Evolutionary conservation across 35 echinoderm and acorn worm genomes (phyloP).

Genomic region (Patiria miniata): DNA sequence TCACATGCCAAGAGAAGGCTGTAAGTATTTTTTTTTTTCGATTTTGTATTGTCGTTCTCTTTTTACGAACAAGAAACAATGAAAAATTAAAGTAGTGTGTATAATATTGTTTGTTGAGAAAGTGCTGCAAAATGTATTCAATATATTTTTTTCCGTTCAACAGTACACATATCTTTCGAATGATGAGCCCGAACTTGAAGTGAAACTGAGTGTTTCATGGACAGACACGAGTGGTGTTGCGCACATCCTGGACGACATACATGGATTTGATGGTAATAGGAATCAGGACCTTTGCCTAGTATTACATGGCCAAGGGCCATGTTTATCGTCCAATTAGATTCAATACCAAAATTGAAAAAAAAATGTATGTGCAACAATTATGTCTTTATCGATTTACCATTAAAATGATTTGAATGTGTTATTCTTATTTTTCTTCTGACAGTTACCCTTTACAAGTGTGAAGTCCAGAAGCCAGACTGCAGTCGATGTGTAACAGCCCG

Average conservation of each 20-base stretch:
- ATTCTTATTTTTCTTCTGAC: not conserved
- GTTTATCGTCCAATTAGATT: not conserved
- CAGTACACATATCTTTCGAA: not conserved
- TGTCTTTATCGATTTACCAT: too few relatives aligned
- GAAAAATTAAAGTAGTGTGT: too few relatives aligned
- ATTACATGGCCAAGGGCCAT: too few relatives aligned
- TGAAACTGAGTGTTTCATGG: not conserved
- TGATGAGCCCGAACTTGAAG: not conserved
- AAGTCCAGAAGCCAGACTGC: constrained; percentile 58
- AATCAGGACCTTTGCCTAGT: too few relatives aligned
- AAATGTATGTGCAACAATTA: constrained; percentile 20
- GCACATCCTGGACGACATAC: not conserved
- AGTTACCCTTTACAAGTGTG: constrained; percentile 68
- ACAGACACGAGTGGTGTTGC: not conserved
- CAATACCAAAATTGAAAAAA: constrained; percentile 43
- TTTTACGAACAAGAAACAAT: not conserved
- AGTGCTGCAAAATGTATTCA: too few relatives aligned
- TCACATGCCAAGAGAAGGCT: not conserved
- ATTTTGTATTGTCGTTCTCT: not conserved
- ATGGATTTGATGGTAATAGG: too few relatives aligned
- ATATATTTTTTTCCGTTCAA: not conserved
- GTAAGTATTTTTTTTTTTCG: not conserved
- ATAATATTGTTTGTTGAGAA: too few relatives aligned
- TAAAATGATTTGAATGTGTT: too few relatives aligned
- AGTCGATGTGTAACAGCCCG: constrained; percentile 57